Conservation (phyloP, 2,888 invertebrate genomes). For the Galerucella nymphaeae region DNA sequence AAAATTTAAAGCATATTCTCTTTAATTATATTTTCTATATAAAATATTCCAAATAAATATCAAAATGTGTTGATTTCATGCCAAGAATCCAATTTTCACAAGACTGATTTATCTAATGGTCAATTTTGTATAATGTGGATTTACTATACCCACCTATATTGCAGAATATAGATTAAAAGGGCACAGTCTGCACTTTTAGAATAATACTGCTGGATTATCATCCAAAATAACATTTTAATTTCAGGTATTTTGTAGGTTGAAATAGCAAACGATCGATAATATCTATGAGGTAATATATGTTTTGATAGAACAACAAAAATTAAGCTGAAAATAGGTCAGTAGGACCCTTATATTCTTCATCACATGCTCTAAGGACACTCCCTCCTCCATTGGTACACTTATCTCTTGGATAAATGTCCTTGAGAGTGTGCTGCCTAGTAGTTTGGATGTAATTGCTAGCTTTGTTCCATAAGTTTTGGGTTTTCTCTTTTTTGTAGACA, state of each 20-base stretch:
- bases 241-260: background rate
- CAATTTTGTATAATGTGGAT: slow-evolving; percentile 20
- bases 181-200: slow-evolving; percentile 14
- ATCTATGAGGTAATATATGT: no score
- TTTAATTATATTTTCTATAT: background rate
- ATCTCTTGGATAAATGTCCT: no score
- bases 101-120: slow-evolving; percentile 20
- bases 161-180: slow-evolving; percentile 21
- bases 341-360: no score
- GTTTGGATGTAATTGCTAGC: no score
- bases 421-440: no score
- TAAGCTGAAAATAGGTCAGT: no score
- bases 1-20: background rate
- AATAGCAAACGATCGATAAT: background rate
- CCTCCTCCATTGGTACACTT: no score
- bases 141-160: background rate
- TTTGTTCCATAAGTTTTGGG: no score
- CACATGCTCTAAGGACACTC: no score
- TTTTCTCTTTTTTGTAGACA: no score
- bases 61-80: slow-evolving; percentile 14
- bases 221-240: background rate
- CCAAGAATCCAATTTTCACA: slow-evolving; percentile 14
- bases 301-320: no score
- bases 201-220: background rate
- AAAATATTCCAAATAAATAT: background rate